phyloP scores from a whole-genome alignment of 2,888 invertebrate species.

The Nomada fucata region DNA sequence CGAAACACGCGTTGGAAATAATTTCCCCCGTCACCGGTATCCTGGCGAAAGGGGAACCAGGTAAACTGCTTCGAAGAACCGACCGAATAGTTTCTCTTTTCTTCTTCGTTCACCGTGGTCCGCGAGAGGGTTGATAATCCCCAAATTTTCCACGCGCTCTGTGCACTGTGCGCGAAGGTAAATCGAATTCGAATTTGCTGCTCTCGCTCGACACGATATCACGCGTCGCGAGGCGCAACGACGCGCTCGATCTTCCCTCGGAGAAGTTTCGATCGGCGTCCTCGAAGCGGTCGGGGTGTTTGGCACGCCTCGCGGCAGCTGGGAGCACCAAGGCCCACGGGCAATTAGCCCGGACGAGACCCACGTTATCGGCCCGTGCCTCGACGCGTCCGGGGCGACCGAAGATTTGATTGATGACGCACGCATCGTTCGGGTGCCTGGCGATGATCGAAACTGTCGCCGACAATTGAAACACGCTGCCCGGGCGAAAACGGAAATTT shows the following conservation, averaged over 20 bases:
- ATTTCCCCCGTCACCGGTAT: too few relatives aligned
- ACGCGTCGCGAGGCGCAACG: too few relatives aligned
- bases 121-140: too few relatives aligned
- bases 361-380: neutral
- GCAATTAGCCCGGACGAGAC: slow-evolving; percentile 26
- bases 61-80: neutral
- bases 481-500: slow-evolving; percentile 39
- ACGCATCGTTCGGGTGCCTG: slow-evolving; percentile 15
- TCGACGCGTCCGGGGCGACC: neutral
- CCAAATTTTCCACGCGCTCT: too few relatives aligned
- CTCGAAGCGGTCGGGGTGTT: neutral
- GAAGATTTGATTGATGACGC: slow-evolving; percentile 46
- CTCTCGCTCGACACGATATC: too few relatives aligned
- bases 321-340: neutral
- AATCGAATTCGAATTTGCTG: too few relatives aligned
- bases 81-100: too few relatives aligned
- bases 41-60: too few relatives aligned
- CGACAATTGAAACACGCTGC: slow-evolving; percentile 28
- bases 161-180: too few relatives aligned
- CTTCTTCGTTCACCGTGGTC: too few relatives aligned
- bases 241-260: too few relatives aligned
- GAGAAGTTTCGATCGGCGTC: neutral
- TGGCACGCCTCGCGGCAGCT: neutral
- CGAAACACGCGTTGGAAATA: neutral
- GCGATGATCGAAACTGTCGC: slow-evolving; percentile 42